These are phyloP conservation scores for Python bivittatus DNA, from an alignment of 2,113 vertebrate genomes.

Conservation along the genomic window DNA sequence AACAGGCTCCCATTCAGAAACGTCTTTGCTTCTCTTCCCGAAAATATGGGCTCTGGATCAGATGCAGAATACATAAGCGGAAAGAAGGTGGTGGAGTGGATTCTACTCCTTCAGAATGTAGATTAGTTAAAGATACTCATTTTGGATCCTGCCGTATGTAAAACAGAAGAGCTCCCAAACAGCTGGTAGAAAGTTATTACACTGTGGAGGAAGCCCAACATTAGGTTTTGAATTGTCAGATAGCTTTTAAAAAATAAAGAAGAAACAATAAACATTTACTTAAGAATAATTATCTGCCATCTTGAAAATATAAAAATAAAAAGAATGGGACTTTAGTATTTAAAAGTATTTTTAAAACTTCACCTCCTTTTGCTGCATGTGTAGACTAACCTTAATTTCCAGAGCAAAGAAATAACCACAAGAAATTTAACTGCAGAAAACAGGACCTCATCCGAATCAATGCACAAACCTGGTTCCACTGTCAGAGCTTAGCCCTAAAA, in stretches of 20 bases:
- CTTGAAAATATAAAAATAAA: neutral
- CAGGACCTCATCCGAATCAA: neutral
- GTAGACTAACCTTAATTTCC: neutral
- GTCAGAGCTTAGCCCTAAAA: neutral
- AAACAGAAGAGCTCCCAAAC: neutral
- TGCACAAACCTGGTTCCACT: neutral
- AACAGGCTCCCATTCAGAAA: too few relatives aligned
- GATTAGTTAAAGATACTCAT: neutral
- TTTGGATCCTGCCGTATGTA: neutral
- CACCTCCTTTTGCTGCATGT: neutral
- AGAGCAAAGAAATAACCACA: neutral
- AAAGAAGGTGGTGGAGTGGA: neutral
- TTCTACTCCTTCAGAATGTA: neutral
- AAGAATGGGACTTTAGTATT: neutral
- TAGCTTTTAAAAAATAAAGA: neutral
- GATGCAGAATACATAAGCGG: neutral
- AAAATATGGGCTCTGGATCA: neutral
- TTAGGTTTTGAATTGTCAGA: neutral
- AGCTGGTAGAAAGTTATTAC: neutral
- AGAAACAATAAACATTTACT: neutral
- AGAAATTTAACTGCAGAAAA: neutral
- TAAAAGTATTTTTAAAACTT: too few relatives aligned
- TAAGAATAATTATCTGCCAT: neutral
- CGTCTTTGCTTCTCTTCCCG: too few relatives aligned
- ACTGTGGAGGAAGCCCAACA: neutral